These are phyloP conservation scores for Rhyacichthys aspro DNA, from an alignment of 2,797 vertebrate species.

Conservation along the genomic window DNA sequence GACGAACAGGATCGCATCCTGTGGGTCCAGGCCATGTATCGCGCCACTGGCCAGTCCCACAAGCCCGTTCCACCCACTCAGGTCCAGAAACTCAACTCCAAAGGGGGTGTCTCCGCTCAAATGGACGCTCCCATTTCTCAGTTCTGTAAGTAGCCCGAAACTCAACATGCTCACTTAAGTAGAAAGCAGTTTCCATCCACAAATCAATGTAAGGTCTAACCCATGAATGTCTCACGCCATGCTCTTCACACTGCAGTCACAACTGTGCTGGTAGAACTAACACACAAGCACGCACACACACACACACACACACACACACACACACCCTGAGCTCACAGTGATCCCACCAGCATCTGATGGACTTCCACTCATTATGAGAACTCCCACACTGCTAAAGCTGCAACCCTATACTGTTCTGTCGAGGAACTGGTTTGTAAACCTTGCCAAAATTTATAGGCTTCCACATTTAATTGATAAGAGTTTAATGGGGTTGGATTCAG, in stretches of 20 bases:
- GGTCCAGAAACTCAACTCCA: conserved; percentile 99
- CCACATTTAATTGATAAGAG: conserved; percentile 55
- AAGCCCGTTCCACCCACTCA: conserved; percentile 99
- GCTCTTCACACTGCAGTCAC: conserved; percentile 73
- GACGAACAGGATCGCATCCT: conserved; percentile 99
- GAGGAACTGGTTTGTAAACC: conserved; percentile 26
- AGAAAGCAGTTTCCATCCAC: conserved; percentile 64
- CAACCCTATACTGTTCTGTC: conserved; percentile 64
- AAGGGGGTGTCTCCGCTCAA: conserved; percentile 96
- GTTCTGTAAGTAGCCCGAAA: conserved; percentile 96
- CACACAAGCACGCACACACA: conserved; percentile 73
- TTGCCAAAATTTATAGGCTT: conserved; percentile 49
- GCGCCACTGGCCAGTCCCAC: conserved; percentile 98
- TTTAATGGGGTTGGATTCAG: conserved; percentile 63
- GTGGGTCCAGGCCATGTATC: conserved; percentile 99
- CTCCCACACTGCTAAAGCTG: conserved; percentile 67
- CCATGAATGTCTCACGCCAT: conserved; percentile 77
- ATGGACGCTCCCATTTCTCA: conserved; percentile 99
- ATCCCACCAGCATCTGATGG: conserved; percentile 68
- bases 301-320: conserved; percentile 47
- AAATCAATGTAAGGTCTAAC: conserved; percentile 69
- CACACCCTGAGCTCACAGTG: conserved; percentile 61
- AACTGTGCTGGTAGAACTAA: conserved; percentile 71
- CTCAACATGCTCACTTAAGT: conserved; percentile 47
- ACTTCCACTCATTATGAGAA: conserved; percentile 73